Evolutionary conservation across 2,888 invertebrate genomes (phyloP).

Genomic region (Drosophila pegasa): DNA sequence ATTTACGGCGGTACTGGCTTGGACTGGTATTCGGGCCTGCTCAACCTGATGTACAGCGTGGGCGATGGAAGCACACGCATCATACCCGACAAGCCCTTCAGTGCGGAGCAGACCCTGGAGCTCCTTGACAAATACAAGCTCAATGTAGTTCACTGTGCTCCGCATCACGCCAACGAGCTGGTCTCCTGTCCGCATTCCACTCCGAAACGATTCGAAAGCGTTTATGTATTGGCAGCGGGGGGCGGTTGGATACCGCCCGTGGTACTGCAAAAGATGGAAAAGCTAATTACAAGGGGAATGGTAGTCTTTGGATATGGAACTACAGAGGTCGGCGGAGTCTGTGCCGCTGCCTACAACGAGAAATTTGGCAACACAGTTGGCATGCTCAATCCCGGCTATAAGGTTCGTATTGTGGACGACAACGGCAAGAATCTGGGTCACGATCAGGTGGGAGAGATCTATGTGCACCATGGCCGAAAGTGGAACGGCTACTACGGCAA

Average conservation of each 20-base stretch:
- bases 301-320: slow-evolving; percentile 47
- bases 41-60: slow-evolving; percentile 27
- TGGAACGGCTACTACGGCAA: slow-evolving; percentile 80
- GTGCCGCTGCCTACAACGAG: background rate
- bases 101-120: slow-evolving; percentile 55
- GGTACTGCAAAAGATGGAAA: slow-evolving; percentile 16
- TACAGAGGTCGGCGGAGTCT: slow-evolving; percentile 49
- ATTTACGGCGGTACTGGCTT: slow-evolving; percentile 51
- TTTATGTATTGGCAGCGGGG: slow-evolving; percentile 18
- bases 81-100: slow-evolving; percentile 57
- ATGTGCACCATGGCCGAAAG: slow-evolving; percentile 23
- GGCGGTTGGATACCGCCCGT: slow-evolving; percentile 38
- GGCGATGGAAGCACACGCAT: slow-evolving; percentile 58
- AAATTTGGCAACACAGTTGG: slow-evolving; percentile 55
- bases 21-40: slow-evolving; percentile 67
- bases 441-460: slow-evolving; percentile 72
- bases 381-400: slow-evolving; percentile 37
- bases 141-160: slow-evolving; percentile 38
- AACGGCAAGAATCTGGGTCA: slow-evolving; percentile 57
- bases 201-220: slow-evolving; percentile 20
- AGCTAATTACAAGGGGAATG: slow-evolving; percentile 15
- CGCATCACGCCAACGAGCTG: slow-evolving; percentile 53
- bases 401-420: slow-evolving; percentile 67
- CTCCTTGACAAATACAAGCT: slow-evolving; percentile 63
- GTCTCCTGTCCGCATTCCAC: slow-evolving; percentile 39